Base-by-base conservation (phyloP, 2,113 vertebrate species). In the Eubucco bourcierii region DNA sequence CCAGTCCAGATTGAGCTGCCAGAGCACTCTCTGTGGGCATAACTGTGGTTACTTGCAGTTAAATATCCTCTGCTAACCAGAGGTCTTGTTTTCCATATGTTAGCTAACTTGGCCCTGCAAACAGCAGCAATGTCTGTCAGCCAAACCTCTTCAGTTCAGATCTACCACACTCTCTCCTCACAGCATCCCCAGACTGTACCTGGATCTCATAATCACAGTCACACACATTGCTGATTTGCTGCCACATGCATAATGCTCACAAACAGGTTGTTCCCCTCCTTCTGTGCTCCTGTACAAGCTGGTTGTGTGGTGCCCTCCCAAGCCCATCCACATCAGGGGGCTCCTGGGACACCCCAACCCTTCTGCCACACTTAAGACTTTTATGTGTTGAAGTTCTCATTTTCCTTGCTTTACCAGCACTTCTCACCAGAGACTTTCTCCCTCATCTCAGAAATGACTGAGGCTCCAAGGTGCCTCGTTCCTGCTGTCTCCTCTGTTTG, bases 391-490 rank as follows among this genome's bases (percentile, higher is more conserved):
- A 87, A 39, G 5, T 18, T 64, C 23, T 44, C 11, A 12, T 61
- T 56, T 56, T 67, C 41, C 27, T 41, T 46, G 53, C 12, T 23
- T 50, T 10, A 44, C 53, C 53, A 15, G 2, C 25, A 17, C 21
- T 17, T 27, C 15, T 0, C 10, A 31, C 12, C 27, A 27, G 15
- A 73, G 27, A 44, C 24, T 4, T 92, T 76, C 63, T 81, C 34
- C 50, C 71, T 28, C 41, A 53, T 12, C 39, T 87, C 60, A 10
- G 34, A 70, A 52, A 52, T 44, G 50, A 33, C 44, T 2, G 39
- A 82, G 27, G 71, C 76, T 90, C 90, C 87, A 80, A 82, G 82
- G 85, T 90, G 87, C 72, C 79, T 77, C 76, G 4, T 70, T 41
- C 34, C 65, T 37, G 75, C 68, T 1, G 7, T 5, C 52, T 87